phyloP scores from a whole-genome alignment of 2,888 invertebrate species.

The Rhamnusium bicolor region DNA sequence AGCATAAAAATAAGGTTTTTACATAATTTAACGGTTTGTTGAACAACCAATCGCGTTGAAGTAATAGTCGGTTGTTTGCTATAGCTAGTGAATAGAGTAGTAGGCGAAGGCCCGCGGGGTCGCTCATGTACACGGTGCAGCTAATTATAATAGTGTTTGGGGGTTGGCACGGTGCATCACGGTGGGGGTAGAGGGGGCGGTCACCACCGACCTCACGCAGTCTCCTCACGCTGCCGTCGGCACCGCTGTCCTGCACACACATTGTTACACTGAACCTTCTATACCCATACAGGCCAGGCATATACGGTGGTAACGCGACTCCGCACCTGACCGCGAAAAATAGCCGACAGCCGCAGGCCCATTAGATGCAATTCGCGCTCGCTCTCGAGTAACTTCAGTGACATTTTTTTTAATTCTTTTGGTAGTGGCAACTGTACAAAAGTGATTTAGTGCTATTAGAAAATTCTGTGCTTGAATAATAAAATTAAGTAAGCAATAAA shows the following conservation, averaged over 20 bases:
- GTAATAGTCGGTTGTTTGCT: slow-evolving; percentile 36
- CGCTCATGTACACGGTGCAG: slow-evolving; percentile 56
- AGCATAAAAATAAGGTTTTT: slow-evolving; percentile 42
- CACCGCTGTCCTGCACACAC: slow-evolving; percentile 69
- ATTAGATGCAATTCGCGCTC: not conserved
- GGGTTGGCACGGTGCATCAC: slow-evolving; percentile 69
- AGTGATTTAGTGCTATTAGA: slow-evolving; percentile 25
- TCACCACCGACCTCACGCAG: slow-evolving; percentile 71
- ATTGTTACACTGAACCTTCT: slow-evolving; percentile 67
- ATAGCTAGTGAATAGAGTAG: slow-evolving; percentile 47
- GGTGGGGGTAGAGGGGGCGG: slow-evolving; percentile 69
- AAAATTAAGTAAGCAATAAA: slow-evolving; percentile 6
- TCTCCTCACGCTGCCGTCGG: slow-evolving; percentile 70
- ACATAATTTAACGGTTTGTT: slow-evolving; percentile 41
- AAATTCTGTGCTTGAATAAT: slow-evolving; percentile 1
- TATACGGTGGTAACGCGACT: slow-evolving; percentile 25
- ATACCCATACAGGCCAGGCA: slow-evolving; percentile 44
- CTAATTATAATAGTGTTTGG: slow-evolving; percentile 68
- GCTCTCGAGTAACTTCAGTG: not conserved
- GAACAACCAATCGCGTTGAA: slow-evolving; percentile 41
- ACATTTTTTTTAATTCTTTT: not conserved
- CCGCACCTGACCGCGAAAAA: slow-evolving; percentile 33
- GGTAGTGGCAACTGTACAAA: slow-evolving; percentile 3
- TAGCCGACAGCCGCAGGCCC: slow-evolving; percentile 23
- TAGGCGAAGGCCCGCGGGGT: slow-evolving; percentile 52